A percentile compares a stretch with the other conserved stretches of the same genome.
Evolutionary conservation across 2,113 vertebrate genomes (phyloP).

Genomic region (Fulica atra): DNA sequence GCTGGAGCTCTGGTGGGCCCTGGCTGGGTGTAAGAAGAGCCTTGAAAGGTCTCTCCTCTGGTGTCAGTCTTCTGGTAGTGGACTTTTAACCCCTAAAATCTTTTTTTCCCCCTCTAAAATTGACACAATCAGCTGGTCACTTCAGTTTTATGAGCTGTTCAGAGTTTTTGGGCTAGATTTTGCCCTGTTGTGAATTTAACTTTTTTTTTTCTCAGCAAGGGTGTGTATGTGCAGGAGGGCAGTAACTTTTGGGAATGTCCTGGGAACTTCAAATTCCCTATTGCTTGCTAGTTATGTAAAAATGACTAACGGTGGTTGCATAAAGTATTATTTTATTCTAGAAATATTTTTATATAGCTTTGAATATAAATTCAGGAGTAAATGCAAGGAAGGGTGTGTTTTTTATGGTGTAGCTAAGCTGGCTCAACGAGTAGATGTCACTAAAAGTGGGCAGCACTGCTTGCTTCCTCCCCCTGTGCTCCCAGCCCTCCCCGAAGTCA

Average conservation of each 20-base stretch:
- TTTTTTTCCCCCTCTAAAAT: background rate
- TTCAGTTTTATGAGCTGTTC: background rate
- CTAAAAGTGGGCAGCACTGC: background rate
- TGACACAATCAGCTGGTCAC: background rate
- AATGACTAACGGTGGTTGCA: background rate
- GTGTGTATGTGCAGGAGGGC: background rate
- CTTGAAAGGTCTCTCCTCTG: background rate
- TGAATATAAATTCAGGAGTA: background rate
- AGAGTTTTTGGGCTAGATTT: accelerated
- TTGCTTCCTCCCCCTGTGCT: background rate
- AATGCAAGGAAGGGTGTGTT: background rate
- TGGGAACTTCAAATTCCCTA: background rate
- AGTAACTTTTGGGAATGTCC: background rate
- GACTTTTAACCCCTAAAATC: background rate
- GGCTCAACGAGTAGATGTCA: background rate
- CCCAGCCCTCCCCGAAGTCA: background rate
- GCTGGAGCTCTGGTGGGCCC: background rate
- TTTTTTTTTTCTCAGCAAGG: background rate
- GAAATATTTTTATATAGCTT: background rate
- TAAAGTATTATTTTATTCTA: background rate
- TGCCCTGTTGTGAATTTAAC: background rate
- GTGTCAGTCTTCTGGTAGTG: background rate
- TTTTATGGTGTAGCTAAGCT: background rate
- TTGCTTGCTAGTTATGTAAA: background rate
- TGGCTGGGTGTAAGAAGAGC: background rate